Conservation (phyloP, 2,113 vertebrate genomes). For the Melanotaenia duboulayi region DNA sequence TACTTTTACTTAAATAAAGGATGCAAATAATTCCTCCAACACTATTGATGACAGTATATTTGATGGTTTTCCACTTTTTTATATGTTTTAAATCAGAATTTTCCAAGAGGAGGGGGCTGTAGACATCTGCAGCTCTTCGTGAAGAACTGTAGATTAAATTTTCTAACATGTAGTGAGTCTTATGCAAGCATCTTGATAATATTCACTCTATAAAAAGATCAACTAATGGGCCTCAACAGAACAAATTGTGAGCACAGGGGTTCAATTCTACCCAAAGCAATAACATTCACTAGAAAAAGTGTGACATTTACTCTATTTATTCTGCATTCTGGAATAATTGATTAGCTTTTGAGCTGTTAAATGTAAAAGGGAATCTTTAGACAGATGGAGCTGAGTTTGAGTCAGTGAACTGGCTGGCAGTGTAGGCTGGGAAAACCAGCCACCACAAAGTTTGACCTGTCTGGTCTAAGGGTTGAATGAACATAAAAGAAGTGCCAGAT, state of each 20-base stretch:
- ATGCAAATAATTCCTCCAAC: neutral
- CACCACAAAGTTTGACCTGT: slow-evolving; percentile 50
- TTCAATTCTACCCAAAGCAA: slow-evolving; percentile 33
- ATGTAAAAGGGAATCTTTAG: slow-evolving; percentile 21
- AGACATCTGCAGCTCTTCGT: neutral
- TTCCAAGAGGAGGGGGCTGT: neutral
- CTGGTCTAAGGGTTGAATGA: slow-evolving; percentile 40
- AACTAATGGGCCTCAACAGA: slow-evolving; percentile 48
- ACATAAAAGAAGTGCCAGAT: slow-evolving; percentile 49
- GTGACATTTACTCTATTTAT: neutral
- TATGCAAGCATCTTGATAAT: neutral
- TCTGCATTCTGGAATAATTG: slow-evolving; percentile 5
- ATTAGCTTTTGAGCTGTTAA: neutral
- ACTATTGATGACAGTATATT: neutral
- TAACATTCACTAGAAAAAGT: slow-evolving; percentile 14
- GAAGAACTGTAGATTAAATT: neutral
- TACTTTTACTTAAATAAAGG: neutral
- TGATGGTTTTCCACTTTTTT: neutral
- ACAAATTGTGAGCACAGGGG: slow-evolving; percentile 25
- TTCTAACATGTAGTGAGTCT: neutral
- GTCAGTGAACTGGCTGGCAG: slow-evolving; percentile 34
- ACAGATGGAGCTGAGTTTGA: slow-evolving; percentile 29
- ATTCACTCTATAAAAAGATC: slow-evolving; percentile 17
- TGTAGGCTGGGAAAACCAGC: slow-evolving; percentile 34
- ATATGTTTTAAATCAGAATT: neutral